These are phyloP conservation scores for Amazona vittata DNA, from an alignment of 2,113 vertebrate species.

Conservation along the genomic window DNA sequence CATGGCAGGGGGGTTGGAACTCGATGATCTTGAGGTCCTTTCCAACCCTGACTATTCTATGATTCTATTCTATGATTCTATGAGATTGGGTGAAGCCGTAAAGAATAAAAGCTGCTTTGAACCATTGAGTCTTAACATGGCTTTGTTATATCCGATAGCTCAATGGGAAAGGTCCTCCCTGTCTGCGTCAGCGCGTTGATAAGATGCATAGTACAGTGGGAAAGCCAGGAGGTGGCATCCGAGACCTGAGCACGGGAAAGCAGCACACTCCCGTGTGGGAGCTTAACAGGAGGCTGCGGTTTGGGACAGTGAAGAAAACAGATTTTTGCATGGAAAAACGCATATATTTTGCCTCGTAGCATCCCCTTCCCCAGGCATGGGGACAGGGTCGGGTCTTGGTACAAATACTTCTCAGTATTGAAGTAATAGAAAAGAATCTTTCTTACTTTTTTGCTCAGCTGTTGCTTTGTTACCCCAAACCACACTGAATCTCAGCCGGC, in stretches of 20 bases:
- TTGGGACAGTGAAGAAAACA: background rate
- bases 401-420: background rate
- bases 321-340: background rate
- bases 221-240: conserved; percentile 52
- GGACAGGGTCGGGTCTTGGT: accelerated
- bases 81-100: accelerated
- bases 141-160: accelerated
- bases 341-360: background rate
- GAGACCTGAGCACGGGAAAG: background rate
- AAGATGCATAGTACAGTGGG: background rate
- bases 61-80: no score
- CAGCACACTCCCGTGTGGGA: background rate
- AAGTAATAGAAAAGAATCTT: background rate
- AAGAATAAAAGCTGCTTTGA: background rate
- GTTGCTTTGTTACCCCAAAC: background rate
- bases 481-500: background rate
- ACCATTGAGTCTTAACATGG: accelerated
- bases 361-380: background rate
- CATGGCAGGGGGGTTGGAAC: no score
- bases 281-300: background rate
- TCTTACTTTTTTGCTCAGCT: background rate
- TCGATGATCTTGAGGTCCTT: no score
- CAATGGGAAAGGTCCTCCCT: accelerated
- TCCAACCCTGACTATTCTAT: no score
- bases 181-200: accelerated